A percentile compares a stretch with the other conserved stretches of the same genome.
Evolutionary conservation across 2,888 invertebrate species (phyloP).

Genomic region (Agrochola lychnidis): DNA sequence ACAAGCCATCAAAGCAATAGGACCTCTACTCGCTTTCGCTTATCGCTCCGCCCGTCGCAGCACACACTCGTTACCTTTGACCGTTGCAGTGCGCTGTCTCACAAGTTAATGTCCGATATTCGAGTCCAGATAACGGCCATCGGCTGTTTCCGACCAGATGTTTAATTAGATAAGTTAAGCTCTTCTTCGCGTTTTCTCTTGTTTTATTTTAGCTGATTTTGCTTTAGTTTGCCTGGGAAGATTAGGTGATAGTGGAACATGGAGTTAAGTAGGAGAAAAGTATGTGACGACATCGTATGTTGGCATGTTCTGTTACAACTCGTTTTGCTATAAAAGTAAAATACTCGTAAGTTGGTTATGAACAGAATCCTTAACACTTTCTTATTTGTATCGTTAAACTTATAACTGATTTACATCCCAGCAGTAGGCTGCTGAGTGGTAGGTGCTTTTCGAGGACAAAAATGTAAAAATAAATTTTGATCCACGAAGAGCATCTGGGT

Average conservation of each 20-base stretch:
- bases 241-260: constrained; percentile 21
- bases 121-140: constrained; percentile 78
- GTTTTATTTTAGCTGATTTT: constrained; percentile 59
- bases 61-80: constrained; percentile 76
- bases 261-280: neutral
- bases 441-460: no score
- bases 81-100: constrained; percentile 75
- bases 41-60: constrained; percentile 68
- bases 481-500: no score
- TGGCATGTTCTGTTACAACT: neutral
- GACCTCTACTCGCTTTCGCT: constrained; percentile 38
- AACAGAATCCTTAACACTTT: neutral
- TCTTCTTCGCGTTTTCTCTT: constrained; percentile 58
- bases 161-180: constrained; percentile 82
- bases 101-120: constrained; percentile 81
- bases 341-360: neutral
- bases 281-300: neutral
- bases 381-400: neutral
- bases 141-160: constrained; percentile 77
- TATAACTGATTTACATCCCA: no score
- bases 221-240: constrained; percentile 42
- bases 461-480: no score
- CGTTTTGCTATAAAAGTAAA: neutral
- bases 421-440: no score
- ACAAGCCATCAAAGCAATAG: no score